Percentiles rank a stretch among this genome's conserved stretches.
These are phyloP conservation scores for Trilocha varians DNA, from an alignment of 2,888 invertebrate species.

Conservation along the genomic window DNA sequence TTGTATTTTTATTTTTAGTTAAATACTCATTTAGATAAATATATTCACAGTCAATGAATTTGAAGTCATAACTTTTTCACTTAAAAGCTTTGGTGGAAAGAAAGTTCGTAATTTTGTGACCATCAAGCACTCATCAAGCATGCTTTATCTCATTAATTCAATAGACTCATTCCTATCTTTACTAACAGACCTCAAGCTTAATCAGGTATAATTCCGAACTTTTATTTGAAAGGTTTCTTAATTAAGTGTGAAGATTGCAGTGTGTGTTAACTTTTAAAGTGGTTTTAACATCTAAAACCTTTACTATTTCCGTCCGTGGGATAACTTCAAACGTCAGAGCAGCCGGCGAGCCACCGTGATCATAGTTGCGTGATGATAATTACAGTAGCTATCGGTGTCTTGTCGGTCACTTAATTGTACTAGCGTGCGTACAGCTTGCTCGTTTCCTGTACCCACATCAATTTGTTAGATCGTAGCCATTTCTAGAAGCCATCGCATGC, in stretches of 20 bases:
- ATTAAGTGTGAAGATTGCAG: conserved; percentile 10
- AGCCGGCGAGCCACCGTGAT: conserved; percentile 23
- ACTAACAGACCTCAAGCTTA: too few species aligned
- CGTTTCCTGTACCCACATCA: conserved; percentile 40
- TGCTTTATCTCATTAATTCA: too few species aligned
- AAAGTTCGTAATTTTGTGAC: too few species aligned
- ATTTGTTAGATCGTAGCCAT: conserved; percentile 14
- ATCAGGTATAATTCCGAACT: too few species aligned
- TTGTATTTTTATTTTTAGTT: too few species aligned
- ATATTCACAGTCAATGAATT: too few species aligned
- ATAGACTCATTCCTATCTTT: too few species aligned
- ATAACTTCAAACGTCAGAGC: conserved; percentile 26
- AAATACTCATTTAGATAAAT: too few species aligned
- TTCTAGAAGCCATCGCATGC: not conserved
- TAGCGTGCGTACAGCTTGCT: conserved; percentile 33
- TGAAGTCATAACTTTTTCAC: too few species aligned
- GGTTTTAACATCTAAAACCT: conserved; percentile 18
- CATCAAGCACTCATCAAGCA: too few species aligned
- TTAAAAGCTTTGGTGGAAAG: too few species aligned
- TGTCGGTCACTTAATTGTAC: conserved; percentile 45
- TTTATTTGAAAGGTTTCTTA: too few species aligned
- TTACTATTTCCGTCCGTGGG: conserved; percentile 29
- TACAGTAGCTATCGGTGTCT: conserved; percentile 49
- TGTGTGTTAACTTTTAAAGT: not conserved
- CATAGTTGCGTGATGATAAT: conserved; percentile 53